phyloP scores from a whole-genome alignment of 92 coral and sea anemone genomes.

The Diadumene lineata region DNA sequence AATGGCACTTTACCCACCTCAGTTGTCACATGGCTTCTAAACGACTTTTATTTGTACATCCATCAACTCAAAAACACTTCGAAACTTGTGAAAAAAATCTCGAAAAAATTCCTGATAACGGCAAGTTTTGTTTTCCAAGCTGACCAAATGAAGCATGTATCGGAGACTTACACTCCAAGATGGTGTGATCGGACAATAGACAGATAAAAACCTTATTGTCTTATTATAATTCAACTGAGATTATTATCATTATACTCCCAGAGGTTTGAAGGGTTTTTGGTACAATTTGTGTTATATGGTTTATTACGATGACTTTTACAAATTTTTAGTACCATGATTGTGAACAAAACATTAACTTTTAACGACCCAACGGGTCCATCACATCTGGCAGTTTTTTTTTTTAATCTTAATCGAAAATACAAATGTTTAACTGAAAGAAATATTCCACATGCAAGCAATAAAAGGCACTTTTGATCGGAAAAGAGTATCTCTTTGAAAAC shows the following conservation, averaged over 20 bases:
- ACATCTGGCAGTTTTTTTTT: background rate
- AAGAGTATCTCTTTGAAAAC: background rate
- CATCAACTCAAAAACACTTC: constrained; percentile 1
- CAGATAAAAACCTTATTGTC: constrained; percentile 15
- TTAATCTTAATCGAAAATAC: no score
- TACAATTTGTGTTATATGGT: background rate
- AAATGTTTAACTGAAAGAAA: no score
- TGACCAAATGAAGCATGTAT: background rate
- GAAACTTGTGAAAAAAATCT: constrained; percentile 4
- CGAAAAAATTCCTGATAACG: background rate
- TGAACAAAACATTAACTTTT: background rate
- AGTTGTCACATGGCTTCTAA: constrained; percentile 23
- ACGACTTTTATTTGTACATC: constrained; percentile 23
- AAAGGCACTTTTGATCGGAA: background rate
- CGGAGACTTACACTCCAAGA: background rate
- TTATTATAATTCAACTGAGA: constrained; percentile 21
- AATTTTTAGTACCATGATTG: no score
- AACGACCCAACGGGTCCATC: background rate
- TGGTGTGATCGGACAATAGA: constrained; percentile 1
- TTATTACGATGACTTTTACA: background rate
- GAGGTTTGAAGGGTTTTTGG: constrained; percentile 7
- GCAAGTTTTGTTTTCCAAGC: background rate
- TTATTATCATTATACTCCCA: constrained; percentile 19
- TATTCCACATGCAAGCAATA: no score
- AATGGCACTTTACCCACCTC: constrained; percentile 47